Base-by-base conservation (phyloP, 2,888 invertebrate genomes). In the Drosophila neonasuta region DNA sequence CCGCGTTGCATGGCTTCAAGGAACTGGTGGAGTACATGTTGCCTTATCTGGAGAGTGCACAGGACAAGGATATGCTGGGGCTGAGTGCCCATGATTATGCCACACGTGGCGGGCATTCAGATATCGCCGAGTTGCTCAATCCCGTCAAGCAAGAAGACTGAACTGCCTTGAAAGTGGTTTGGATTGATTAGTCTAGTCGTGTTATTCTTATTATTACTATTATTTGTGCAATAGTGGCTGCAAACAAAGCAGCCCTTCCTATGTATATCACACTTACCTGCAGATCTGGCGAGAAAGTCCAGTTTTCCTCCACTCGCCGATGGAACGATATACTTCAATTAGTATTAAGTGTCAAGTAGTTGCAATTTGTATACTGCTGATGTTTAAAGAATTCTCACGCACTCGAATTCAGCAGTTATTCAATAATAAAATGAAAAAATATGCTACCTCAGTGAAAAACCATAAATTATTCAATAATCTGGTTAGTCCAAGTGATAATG, bases 31-130 rank as follows among this genome's bases (percentile, higher is more conserved):
- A 91, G 15, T 94, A 92, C 76, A 89, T 95, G 0, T 55, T 94
- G 11, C 87, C 91, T 0, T 89, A 92, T 9, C 91, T 92, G 0
- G 93, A 92, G 0, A 89, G 91, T 11, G 77, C 77, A 0, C 78
- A 90, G 0, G 79, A 80, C 0, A 88, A 87, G 11, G 95, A 95
- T 77, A 88, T 93, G 46, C 83, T 94, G 0, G 93, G 92, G 0
- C 87, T 92, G 44, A 93, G 93, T 0, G 92, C 95, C 0, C 68
- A 90, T 2, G 93, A 94, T 58, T 92, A 93, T 71, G 94, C 94
- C 0, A 70, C 84, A 10, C 80, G 82, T 4, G 77, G 69, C 3
- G 77, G 70, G 0, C 77, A 88, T 11, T 1, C n/a, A 1, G 29
- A 39, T 1, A 51, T 74, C 54, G 57, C 42, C 15, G 44, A 50